These are phyloP conservation scores for Catocala nupta DNA, from an alignment of 2,888 invertebrate species.

Conservation along the genomic window DNA sequence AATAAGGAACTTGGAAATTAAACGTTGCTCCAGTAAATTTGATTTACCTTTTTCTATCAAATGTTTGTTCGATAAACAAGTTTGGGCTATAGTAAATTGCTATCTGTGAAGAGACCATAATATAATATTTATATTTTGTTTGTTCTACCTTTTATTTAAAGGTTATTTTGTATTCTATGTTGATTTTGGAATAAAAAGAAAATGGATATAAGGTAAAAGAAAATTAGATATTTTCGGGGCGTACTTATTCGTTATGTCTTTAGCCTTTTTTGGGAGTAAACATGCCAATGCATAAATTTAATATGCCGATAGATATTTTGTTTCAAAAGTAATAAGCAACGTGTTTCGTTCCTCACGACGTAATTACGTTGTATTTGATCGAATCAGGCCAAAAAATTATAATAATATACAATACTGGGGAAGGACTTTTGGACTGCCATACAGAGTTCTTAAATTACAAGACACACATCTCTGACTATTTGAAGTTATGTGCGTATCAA, in stretches of 20 bases:
- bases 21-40: slow-evolving; percentile 52
- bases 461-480: too few relatives aligned
- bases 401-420: too few relatives aligned
- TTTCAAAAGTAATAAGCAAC: too few relatives aligned
- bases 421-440: too few relatives aligned
- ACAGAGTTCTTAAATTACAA: too few relatives aligned
- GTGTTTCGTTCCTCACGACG: too few relatives aligned
- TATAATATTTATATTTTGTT: slow-evolving; percentile 37
- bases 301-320: too few relatives aligned
- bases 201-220: slow-evolving; percentile 1
- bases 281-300: too few relatives aligned
- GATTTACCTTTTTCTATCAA: slow-evolving; percentile 55
- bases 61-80: slow-evolving; percentile 46
- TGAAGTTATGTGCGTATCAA: too few relatives aligned
- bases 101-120: slow-evolving; percentile 27
- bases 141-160: slow-evolving; percentile 29
- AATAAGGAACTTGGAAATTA: slow-evolving; percentile 51
- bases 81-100: slow-evolving; percentile 31
- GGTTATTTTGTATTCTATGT: slow-evolving; percentile 10
- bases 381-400: too few relatives aligned
- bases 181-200: neutral
- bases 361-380: too few relatives aligned
- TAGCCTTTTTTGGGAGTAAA: neutral
- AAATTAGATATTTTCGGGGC: neutral
- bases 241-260: neutral